A percentile compares a stretch with the other conserved stretches of the same genome.
phyloP scores from a whole-genome alignment of 2,888 invertebrate species.

The Lottia gigantea region DNA sequence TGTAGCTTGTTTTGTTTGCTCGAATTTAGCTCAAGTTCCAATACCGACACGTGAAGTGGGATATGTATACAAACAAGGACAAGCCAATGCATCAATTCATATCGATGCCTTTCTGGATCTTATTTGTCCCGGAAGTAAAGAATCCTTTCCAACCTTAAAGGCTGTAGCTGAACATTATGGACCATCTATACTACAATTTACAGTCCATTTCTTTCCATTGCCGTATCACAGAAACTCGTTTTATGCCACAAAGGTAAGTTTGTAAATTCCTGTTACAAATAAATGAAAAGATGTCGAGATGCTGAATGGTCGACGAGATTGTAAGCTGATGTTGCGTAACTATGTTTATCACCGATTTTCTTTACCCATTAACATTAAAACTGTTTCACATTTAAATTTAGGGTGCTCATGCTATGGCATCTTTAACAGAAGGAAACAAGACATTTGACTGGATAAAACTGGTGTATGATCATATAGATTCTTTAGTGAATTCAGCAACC shows the following conservation, averaged over 20 bases:
- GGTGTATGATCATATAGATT: conserved; percentile 20
- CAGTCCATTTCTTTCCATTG: conserved; percentile 53
- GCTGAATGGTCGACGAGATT: no score
- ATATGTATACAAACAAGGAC: conserved; percentile 43
- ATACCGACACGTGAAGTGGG: conserved; percentile 52
- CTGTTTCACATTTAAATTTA: neutral
- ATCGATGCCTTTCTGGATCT: conserved; percentile 55
- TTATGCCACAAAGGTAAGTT: conserved; percentile 48
- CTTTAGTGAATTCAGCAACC: conserved; percentile 30
- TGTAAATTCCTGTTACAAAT: no score
- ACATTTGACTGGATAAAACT: conserved; percentile 21
- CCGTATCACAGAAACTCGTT: conserved; percentile 59
- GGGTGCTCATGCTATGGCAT: conserved; percentile 22
- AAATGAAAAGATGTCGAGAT: no score
- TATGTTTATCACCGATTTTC: no score
- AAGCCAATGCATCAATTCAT: conserved; percentile 39
- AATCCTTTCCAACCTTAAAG: conserved; percentile 40
- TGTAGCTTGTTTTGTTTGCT: neutral
- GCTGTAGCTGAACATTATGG: conserved; percentile 53
- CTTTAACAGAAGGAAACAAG: conserved; percentile 17
- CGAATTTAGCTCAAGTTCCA: conserved; percentile 30
- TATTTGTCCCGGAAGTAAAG: conserved; percentile 54
- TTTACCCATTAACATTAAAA: neutral
- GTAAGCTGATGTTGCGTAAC: no score
- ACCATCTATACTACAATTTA: conserved; percentile 37